Base-by-base conservation (phyloP, 1,140 invertebrate species). In the Magallana gigas region DNA sequence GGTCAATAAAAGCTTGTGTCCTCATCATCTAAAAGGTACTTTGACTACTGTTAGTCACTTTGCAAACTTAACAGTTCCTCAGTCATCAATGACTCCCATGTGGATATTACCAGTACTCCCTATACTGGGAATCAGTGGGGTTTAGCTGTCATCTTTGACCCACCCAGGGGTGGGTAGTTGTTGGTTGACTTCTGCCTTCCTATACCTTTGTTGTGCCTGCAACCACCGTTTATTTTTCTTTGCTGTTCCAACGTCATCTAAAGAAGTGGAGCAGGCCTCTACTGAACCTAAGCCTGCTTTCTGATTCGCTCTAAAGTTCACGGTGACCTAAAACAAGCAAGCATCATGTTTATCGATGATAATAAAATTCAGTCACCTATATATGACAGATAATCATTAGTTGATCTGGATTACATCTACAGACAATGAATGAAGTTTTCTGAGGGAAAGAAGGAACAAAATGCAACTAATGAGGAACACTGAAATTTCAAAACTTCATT, bases 201-300 rank as follows among this genome's bases (percentile, higher is more conserved):
- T 71, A 18, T 80, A 86, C 48, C 85, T 48, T n/a, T 56, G 16
- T 16, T 86, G 85, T 8, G 57, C 85, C 57, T 86, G 16, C 9
- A 88, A 7, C 62, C 62, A 86, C 83, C 85, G 80, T 71, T 85
- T 57, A 6, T 64, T 57, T 23, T 81, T 62, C 58, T 85, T 29
- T 18, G 48, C 57, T 59, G 68, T 18, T n/a, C 80, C 85, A 12
- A 84, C 76, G 36, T 83, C 68, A 14, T 81, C 81, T 18, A 88
- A 59, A 58, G 84, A 88, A 36, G 56, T 58, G 16, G 64, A 60
- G n/a, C 85, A 80, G 11, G 56, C 59, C 14, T 36, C 62, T 18
- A 62, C 81, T 57, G 87, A 80, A 56, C 87, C 87, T 29, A 88
- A 81, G 36, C 87, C 87, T 48, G 87, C 87, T 56, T 76, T 18